phyloP scores from a whole-genome alignment of 2,797 vertebrate genomes.

The Carcharodon carcharias region DNA sequence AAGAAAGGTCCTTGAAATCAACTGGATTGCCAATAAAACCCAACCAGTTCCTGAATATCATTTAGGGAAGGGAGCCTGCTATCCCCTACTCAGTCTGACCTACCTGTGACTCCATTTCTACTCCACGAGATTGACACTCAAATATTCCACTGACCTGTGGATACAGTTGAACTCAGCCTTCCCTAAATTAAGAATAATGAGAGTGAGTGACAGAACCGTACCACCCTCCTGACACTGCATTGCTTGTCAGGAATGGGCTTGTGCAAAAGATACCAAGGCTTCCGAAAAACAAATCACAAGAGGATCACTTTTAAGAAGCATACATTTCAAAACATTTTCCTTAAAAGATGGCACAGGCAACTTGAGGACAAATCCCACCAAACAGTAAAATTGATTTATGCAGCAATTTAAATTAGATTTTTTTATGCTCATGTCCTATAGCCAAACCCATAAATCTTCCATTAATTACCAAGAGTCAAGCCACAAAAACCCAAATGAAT shows the following conservation, averaged over 20 bases:
- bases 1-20: background rate
- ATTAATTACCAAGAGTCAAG: background rate
- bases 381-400: background rate
- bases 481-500: background rate
- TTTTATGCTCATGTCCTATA: background rate
- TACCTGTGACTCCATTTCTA: background rate
- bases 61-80: background rate
- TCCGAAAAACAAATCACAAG: background rate
- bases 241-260: background rate
- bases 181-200: background rate
- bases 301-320: background rate
- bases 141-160: background rate
- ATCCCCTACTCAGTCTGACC: background rate
- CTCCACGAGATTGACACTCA: background rate
- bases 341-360: background rate
- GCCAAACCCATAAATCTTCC: background rate
- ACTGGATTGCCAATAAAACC: background rate
- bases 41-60: background rate
- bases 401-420: background rate
- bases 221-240: background rate
- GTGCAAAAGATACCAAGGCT: background rate
- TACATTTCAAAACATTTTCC: background rate
- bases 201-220: background rate
- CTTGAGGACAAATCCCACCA: background rate
- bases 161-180: background rate